A percentile compares a stretch with the other conserved stretches of the same genome.
These are phyloP conservation scores for Lithobates sylvaticus DNA, from an alignment of 2,797 vertebrate species.

Conservation along the genomic window DNA sequence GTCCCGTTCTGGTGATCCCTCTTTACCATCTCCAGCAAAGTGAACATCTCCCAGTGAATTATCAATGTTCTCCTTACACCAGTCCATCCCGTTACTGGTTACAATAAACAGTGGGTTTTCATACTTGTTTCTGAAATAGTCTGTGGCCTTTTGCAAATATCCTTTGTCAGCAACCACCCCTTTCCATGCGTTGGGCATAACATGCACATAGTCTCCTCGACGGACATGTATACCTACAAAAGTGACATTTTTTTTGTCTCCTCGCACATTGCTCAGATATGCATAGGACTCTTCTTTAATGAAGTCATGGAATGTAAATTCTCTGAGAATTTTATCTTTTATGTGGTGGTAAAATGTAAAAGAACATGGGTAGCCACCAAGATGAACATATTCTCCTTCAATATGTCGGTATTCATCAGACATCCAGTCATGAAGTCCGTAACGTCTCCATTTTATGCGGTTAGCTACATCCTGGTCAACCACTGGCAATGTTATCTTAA, in stretches of 20 bases:
- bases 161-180: constrained; percentile 65
- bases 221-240: constrained; percentile 69
- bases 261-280: constrained; percentile 21
- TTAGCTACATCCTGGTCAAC: constrained; percentile 11
- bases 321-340: constrained; percentile 60
- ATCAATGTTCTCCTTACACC: constrained; percentile 65
- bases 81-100: constrained; percentile 69
- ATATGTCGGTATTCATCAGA: constrained; percentile 63
- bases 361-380: constrained; percentile 67
- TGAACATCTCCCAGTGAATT: constrained; percentile 64
- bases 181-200: constrained; percentile 67
- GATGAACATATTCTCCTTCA: constrained; percentile 24
- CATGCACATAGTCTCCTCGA: constrained; percentile 66
- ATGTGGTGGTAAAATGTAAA: constrained; percentile 72
- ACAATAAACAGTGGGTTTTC: constrained; percentile 66
- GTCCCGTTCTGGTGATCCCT: constrained; percentile 64
- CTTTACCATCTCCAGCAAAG: constrained; percentile 66
- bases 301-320: constrained; percentile 68
- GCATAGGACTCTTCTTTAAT: constrained; percentile 50
- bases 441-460: constrained; percentile 3
- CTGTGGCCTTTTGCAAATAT: constrained; percentile 67
- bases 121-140: constrained; percentile 67
- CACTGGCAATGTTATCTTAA: constrained; percentile 64
- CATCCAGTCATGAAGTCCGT: constrained; percentile 71
- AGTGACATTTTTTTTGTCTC: constrained; percentile 52